A percentile compares a stretch with the other conserved stretches of the same genome.
phyloP scores from a whole-genome alignment of 2,113 vertebrate species.

The Mustelus asterias region DNA sequence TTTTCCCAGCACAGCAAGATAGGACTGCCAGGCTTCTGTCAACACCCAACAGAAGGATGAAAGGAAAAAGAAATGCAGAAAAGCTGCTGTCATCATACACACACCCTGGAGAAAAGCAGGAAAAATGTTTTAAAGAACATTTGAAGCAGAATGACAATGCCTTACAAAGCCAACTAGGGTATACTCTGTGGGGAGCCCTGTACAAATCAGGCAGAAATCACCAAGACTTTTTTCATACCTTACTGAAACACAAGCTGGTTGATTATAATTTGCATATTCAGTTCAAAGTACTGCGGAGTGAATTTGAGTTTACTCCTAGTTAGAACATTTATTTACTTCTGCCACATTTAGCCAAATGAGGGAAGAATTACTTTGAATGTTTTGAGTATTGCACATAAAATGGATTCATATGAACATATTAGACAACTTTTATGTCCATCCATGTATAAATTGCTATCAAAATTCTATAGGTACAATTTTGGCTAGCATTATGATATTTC shows the following conservation, averaged over 20 bases:
- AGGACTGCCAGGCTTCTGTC: slow-evolving; percentile 98
- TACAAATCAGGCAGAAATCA: background rate
- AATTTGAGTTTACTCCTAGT: background rate
- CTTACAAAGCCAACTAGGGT: background rate
- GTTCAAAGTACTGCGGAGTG: background rate
- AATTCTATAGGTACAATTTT: background rate
- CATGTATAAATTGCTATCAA: background rate
- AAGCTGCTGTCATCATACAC: slow-evolving; percentile 92
- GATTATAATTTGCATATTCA: background rate
- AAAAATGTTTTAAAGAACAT: background rate
- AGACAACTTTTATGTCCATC: background rate
- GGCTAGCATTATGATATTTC: background rate
- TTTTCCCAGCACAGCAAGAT: slow-evolving; percentile 94
- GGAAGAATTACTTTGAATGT: background rate
- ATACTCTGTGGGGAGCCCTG: background rate
- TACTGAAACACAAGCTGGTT: background rate
- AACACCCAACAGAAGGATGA: slow-evolving; percentile 99
- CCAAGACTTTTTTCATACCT: background rate
- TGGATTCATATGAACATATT: background rate
- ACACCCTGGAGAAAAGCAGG: slow-evolving; percentile 61
- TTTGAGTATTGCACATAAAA: background rate
- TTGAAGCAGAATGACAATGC: background rate
- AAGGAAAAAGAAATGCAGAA: slow-evolving; percentile 98
- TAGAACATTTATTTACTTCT: background rate
- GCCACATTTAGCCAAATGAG: background rate